Base-by-base conservation (phyloP, 2,888 invertebrate genomes). In the Andrena camellia region DNA sequence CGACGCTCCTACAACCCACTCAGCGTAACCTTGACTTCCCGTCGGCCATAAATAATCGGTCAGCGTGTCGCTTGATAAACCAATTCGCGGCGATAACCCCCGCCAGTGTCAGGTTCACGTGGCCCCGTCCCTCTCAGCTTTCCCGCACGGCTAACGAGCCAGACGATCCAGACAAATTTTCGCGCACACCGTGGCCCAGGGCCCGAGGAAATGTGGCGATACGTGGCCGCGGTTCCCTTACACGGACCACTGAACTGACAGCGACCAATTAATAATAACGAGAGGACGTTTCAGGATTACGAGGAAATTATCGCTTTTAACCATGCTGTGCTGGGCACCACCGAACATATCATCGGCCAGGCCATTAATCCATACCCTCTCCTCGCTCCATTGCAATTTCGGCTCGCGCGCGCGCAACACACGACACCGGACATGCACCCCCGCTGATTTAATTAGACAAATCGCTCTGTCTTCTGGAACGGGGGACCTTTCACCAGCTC, bases 281-380 rank as follows among this genome's bases (percentile, higher is more conserved):
- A 90, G 90, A 88, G 89, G 87, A 88, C 89, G 90, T 91, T 90
- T 87, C 90, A 85, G 89, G 89, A 91, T 92, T 91, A 91, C 88
- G 90, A 88, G 77, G 91, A 92, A 92, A 92, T 92, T 91, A 91
- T 92, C 90, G 90, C 88, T 92, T 91, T 91, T 90, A 92, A 92
- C 80, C 77, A 70, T 84, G 60, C 48, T 26, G 42, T 29, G 71
- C 66, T 74, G 42, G 20, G 82, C 82, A 71, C 81, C 68, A 60
- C 54, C 62, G 84, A 88, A 86, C 84, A 72, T 88, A 86, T 88
- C 88, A 86, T 85, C 88, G 80, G 72, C 81, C 80, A 62, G 76
- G 85, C 87, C 88, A 90, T 90, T 90, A 90, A 90, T 89, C 84
- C 86, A 74, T 75, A 77, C 76, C 87, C 84, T 84, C 86, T 87